Conservation (phyloP, 2,888 invertebrate genomes). For the Polydrusus pterygomalis region DNA sequence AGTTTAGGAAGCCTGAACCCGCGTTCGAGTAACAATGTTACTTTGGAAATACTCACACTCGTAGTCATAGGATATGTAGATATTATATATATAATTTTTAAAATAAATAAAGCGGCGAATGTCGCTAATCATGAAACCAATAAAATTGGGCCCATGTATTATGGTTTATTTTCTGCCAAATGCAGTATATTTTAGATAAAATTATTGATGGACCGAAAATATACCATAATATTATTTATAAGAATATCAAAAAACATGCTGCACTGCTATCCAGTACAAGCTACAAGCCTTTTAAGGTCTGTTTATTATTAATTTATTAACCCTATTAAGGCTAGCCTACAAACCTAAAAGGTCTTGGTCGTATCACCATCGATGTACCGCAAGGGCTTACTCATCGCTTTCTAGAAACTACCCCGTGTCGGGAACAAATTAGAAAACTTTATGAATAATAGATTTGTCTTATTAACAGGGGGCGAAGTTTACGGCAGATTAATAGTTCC, state of each 20-base stretch:
- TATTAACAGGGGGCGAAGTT: slow-evolving; percentile 58
- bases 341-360: slow-evolving; percentile 22
- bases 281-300: too few relatives aligned
- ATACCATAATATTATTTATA: too few relatives aligned
- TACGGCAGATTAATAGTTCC: slow-evolving; percentile 55
- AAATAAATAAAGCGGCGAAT: too few relatives aligned
- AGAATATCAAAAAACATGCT: neutral
- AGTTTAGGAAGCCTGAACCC: slow-evolving; percentile 20
- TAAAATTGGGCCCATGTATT: too few relatives aligned
- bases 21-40: neutral
- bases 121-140: too few relatives aligned
- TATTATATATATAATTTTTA: too few relatives aligned
- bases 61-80: neutral
- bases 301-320: neutral
- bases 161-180: too few relatives aligned
- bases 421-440: slow-evolving; percentile 59
- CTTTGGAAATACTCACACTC: too few relatives aligned
- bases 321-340: neutral
- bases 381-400: slow-evolving; percentile 42
- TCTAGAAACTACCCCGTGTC: slow-evolving; percentile 26
- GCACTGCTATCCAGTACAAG: too few relatives aligned
- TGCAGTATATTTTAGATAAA: too few relatives aligned
- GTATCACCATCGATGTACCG: slow-evolving; percentile 35
- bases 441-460: slow-evolving; percentile 62
- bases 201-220: too few relatives aligned